Conservation (phyloP, 2,797 vertebrate species). For the Lacerta agilis region DNA sequence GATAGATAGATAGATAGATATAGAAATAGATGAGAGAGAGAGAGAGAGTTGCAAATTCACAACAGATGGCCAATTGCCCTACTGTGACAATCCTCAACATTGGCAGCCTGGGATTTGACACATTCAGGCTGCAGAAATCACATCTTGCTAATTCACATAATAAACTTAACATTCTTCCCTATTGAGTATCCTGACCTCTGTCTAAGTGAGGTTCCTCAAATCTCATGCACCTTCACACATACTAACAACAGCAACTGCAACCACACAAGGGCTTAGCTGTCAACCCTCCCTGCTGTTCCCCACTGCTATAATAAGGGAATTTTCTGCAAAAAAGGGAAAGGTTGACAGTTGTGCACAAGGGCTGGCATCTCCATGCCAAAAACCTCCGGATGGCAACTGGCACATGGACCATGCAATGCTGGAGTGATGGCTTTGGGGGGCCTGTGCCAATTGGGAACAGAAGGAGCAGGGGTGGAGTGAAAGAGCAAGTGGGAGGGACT, state of each 20-base stretch:
- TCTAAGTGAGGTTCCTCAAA: not conserved
- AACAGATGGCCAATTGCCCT: constrained; percentile 21
- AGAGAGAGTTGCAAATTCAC: not conserved
- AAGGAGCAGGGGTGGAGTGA: constrained; percentile 15
- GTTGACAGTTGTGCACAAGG: not conserved
- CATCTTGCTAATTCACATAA: constrained; percentile 23
- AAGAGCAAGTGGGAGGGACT: not conserved
- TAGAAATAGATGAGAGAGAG: not conserved
- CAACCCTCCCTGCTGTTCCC: too few relatives aligned
- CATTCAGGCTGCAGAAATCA: not conserved
- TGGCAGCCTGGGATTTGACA: constrained; percentile 9
- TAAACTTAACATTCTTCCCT: not conserved
- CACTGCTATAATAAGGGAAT: too few relatives aligned
- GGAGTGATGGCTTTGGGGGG: not conserved
- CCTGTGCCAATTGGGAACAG: constrained; percentile 7
- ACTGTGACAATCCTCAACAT: constrained; percentile 5
- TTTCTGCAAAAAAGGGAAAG: too few relatives aligned
- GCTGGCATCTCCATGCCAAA: not conserved
- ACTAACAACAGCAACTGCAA: not conserved
- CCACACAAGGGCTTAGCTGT: not conserved
- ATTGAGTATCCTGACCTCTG: too few relatives aligned
- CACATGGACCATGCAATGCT: not conserved
- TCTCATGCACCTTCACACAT: not conserved
- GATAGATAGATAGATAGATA: not conserved
- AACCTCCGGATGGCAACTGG: not conserved